Evolutionary conservation across 2,113 vertebrate species (phyloP), one percentile per base, ranked within the genome.

Genomic region (Alethe castanea): DNA sequence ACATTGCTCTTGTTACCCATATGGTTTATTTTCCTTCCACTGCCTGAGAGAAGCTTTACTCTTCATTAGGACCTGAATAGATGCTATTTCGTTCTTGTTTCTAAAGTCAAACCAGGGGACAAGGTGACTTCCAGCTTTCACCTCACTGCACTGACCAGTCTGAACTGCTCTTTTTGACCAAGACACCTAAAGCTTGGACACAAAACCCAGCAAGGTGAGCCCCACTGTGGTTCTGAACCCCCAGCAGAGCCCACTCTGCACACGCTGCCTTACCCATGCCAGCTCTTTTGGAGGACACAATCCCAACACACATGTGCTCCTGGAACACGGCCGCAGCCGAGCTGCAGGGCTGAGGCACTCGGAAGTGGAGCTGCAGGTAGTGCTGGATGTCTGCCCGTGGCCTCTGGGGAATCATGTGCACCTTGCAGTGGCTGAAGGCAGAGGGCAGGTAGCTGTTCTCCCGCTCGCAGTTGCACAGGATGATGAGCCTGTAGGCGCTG

Each of bases 391-490:
- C 96, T 3, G 44, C 20, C 1, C 97, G 54, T 1, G 97, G 66
- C 22, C 97, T 97, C 89, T 98, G 98, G 12, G 99, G 99, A 35
- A 98, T 97, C 97, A 99, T 93, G 72, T 98, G 99, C 89, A 99
- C 97, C 70, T 98, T 98, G 97, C 98, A 98, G 76, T 98, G 98
- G 97, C 99, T 99, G 97, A 99, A 99, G 89, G 97, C 98, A 14
- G 99, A 99, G 8, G 99, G 99, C 64, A 99, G 96, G 95, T 99
- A 99, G 78, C 98, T 96, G 95, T 99, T 98, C 79, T 99, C 99
- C 89, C 98, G 97, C 82, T 99, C 98, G 1, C 97, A 96, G 96
- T 98, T 98, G 65, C 99, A 99, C 79, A 99, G 94, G 29, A 99
- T 83, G 67, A 99, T 94, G 6, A 99, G 97, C 48, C 77, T 97